These are phyloP conservation scores for Agrochola circellaris DNA, from an alignment of 2,888 invertebrate genomes.

Conservation along the genomic window DNA sequence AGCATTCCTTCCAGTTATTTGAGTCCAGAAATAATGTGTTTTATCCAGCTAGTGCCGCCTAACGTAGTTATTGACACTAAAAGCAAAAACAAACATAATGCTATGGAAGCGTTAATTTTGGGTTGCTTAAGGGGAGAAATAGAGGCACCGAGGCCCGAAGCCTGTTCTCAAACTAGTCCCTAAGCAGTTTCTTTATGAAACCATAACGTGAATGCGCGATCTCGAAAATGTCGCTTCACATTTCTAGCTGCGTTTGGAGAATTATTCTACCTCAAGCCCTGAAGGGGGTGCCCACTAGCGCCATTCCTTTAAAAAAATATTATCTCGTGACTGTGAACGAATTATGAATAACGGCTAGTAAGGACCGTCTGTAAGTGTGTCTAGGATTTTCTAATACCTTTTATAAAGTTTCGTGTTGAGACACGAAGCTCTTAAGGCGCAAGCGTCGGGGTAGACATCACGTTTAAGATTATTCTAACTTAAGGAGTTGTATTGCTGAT, in stretches of 20 bases:
- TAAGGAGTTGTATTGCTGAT: too few species aligned
- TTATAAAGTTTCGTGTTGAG: too few species aligned
- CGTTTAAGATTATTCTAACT: too few species aligned
- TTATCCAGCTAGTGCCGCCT: neutral
- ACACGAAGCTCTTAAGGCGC: too few species aligned
- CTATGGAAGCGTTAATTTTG: too few species aligned
- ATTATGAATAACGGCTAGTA: too few species aligned
- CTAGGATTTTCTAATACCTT: too few species aligned
- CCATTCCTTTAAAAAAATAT: too few species aligned
- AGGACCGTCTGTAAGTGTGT: too few species aligned
- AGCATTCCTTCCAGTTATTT: neutral
- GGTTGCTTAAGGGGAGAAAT: neutral
- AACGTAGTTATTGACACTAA: neutral
- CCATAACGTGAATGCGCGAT: neutral
- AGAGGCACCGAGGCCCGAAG: neutral
- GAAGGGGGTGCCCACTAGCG: too few species aligned
- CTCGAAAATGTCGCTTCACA: neutral
- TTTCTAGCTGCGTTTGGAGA: neutral
- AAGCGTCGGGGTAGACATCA: too few species aligned
- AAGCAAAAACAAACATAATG: neutral
- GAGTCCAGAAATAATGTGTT: neutral
- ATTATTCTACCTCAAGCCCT: neutral
- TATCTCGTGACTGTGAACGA: too few species aligned
- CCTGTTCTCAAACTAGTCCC: neutral
- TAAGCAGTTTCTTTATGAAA: neutral